Base-by-base conservation (phyloP, 2,113 vertebrate genomes). In the Heterotilapia buettikoferi region DNA sequence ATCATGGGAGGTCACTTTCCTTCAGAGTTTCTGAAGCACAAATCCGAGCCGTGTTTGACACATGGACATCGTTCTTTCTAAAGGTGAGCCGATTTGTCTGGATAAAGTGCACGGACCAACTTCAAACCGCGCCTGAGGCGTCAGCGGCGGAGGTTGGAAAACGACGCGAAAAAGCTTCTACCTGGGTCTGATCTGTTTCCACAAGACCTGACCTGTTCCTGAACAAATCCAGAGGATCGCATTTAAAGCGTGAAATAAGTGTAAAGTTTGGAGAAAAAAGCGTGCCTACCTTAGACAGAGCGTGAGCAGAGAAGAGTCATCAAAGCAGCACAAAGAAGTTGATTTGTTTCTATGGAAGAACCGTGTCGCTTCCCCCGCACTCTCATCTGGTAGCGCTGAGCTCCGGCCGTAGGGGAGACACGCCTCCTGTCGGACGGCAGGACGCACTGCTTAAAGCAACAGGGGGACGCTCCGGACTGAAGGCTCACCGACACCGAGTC, bases 371-470 rank as follows among this genome's bases (percentile, higher is more conserved):
- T 94, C 93, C 84, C 86, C 88, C 80, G 88, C 91, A 86, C 91
- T 92, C 16, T 79, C 90, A 81, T 88, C 89, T 94, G 87, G 86
- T 24, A 82, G 89, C 91, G 87, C 85, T 63, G 90, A 87, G 92
- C 87, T 90, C 86, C 88, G 95, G 94, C 93, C 92, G 93, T 82
- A 92, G 95, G 95, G 91, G 95, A 95, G 98, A 96, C 97, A 97
- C 97, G 98, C 98, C 98, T 97, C 97, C 97, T 96, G 94, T 96
- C 89, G 96, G 97, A 95, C 96, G 92, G 82, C 89, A 89, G 86
- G 79, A 87, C 84, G 50, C 92, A 93, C 92, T 94, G 96, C 96
- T 95, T 93, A 93, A 94, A 96, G 95, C 90, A 93, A 95, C 94
- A 90, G 89, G 89, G 85, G 82, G 80, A 33, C 9, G 11, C 79